Percentiles rank a stretch among this genome's conserved stretches.
phyloP scores from a whole-genome alignment of 2,113 vertebrate genomes.

The Vidua chalybeata region DNA sequence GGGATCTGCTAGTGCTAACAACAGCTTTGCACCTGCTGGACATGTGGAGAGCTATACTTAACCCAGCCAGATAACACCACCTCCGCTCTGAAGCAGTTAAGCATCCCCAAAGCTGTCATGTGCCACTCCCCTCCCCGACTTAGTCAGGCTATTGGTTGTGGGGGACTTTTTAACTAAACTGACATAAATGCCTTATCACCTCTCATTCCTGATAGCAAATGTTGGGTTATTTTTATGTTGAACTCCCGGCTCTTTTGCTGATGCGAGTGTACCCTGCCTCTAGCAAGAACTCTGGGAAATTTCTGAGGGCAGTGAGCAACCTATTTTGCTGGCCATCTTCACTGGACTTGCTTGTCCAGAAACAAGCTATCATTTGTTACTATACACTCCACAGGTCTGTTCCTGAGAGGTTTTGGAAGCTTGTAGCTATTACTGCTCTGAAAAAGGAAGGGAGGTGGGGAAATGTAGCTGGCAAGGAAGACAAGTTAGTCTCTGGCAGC shows the following conservation, averaged over 20 bases:
- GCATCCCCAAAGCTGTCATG: background rate
- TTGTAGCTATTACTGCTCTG: background rate
- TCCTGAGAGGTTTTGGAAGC: background rate
- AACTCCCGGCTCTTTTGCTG: background rate
- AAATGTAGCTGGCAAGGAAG: background rate
- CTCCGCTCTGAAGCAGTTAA: background rate
- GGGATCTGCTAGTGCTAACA: slow-evolving; percentile 27
- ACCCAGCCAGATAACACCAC: slow-evolving; percentile 31
- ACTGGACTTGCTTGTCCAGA: background rate
- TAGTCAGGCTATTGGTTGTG: background rate
- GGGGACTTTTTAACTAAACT: background rate
- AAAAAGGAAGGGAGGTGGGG: background rate
- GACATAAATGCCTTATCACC: slow-evolving; percentile 9
- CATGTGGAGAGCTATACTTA: slow-evolving; percentile 58
- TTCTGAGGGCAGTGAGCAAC: background rate
- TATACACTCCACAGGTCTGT: background rate
- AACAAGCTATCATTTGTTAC: background rate
- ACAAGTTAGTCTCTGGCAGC: background rate
- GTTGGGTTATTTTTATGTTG: background rate
- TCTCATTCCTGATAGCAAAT: slow-evolving; percentile 31
- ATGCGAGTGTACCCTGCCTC: background rate
- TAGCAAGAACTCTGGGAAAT: background rate
- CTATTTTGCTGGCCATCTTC: background rate
- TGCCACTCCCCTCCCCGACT: background rate
- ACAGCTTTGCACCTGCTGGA: slow-evolving; percentile 57